Percentiles rank a stretch among this genome's conserved stretches.
phyloP scores from a whole-genome alignment of 2,113 vertebrate genomes.

The Argyrosomus japonicus region DNA sequence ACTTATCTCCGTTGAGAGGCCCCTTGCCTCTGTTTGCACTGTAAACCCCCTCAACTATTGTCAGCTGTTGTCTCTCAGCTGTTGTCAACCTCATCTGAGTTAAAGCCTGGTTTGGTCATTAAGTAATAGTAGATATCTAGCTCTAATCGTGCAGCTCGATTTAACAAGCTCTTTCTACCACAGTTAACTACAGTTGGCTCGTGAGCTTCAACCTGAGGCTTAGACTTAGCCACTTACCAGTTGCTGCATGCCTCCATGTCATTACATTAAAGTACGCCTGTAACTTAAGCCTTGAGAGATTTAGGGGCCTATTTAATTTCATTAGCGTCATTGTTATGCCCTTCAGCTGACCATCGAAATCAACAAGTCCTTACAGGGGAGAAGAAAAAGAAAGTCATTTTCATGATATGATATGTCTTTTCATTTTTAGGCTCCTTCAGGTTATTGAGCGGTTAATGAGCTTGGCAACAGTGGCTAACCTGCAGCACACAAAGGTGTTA shows the following conservation, averaged over 20 bases:
- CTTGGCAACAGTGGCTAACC: constrained; percentile 14
- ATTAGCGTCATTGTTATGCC: constrained; percentile 32
- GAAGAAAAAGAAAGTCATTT: neutral
- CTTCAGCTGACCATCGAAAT: constrained; percentile 22
- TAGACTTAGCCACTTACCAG: constrained; percentile 49
- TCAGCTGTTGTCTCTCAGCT: constrained; percentile 36
- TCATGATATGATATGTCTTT: neutral
- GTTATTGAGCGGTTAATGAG: neutral
- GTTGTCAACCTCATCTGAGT: constrained; percentile 8
- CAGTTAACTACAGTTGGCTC: constrained; percentile 31
- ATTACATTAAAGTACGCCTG: constrained; percentile 48
- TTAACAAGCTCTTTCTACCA: constrained; percentile 56
- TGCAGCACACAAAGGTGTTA: neutral
- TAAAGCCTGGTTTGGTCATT: constrained; percentile 27
- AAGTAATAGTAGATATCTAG: constrained; percentile 34
- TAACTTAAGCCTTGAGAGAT: constrained; percentile 57
- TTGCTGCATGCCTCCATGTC: constrained; percentile 52
- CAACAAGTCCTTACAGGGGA: constrained; percentile 13
- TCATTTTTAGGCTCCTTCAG: neutral
- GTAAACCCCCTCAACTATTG: constrained; percentile 29
- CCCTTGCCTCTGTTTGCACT: constrained; percentile 17
- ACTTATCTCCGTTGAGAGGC: neutral
- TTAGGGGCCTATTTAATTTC: constrained; percentile 52
- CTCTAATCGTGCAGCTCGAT: constrained; percentile 54
- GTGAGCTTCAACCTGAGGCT: constrained; percentile 43